Base-by-base conservation (phyloP, 2,888 invertebrate genomes). In the Trilocha varians region DNA sequence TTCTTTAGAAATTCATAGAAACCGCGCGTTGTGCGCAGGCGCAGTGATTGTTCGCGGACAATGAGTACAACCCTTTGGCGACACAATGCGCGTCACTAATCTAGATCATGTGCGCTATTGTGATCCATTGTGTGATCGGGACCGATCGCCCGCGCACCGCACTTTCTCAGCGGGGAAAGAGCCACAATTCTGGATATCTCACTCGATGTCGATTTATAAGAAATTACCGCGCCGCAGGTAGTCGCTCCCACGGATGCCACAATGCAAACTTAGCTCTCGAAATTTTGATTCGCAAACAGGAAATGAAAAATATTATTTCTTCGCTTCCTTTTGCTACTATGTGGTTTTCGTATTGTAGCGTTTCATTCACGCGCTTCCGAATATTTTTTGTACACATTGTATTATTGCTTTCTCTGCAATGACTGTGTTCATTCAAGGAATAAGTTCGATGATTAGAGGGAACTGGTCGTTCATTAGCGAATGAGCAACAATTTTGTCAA, bases 1-100 rank as follows among this genome's bases (percentile, higher is more conserved):
- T 83, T 84, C 83, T 82, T 84, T 84, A 75, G 61, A 80, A 83
- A 82, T 84, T 78, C 79, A 83, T 77, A 78, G 83, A 83, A 84
- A 71, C 68, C 55, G 53, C 41, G 55, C 62, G 73, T 77, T 72
- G 70, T 73, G 70, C 67, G 61, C 60, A 54, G 65, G 55, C 69
- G 70, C 69, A 62, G 48, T 66, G 62, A 65, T 74, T 72, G 73
- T 73, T 57, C 56, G 55, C 48, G 53, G 52, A 75, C 75, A 80
- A 79, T 68, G 68, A 58, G 55, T 57, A 61, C 74, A 85, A 85
- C 84, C 84, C 85, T 84, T 85, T 85, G 82, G 76, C 66, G 78
- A 82, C 78, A 85, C 84, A 85, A 85, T 77, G 63, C 74, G 78
- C 77, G 70, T 82, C 79, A 80, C 83, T 84, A 84, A 85, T 85